phyloP scores from a whole-genome alignment of 2,113 vertebrate genomes.

The Ictalurus furcatus region DNA sequence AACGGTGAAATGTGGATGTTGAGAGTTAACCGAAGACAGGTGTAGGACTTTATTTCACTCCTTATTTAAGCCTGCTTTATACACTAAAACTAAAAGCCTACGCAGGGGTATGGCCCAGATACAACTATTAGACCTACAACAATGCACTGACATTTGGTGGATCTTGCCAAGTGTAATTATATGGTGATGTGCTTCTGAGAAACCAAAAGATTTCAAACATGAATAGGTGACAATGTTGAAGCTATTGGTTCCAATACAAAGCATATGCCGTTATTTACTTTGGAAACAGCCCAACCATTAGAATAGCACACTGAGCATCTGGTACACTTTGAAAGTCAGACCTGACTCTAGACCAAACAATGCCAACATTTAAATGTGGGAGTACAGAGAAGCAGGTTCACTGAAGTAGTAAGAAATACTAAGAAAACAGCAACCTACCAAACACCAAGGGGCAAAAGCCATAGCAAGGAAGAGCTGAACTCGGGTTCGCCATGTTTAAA shows the following conservation, averaged over 20 bases:
- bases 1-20: background rate
- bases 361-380: background rate
- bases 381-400: background rate
- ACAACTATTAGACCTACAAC: background rate
- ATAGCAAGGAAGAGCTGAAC: background rate
- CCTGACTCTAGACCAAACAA: background rate
- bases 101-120: background rate
- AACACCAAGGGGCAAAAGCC: background rate
- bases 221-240: background rate
- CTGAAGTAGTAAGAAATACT: background rate
- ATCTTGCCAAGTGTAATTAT: background rate
- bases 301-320: background rate
- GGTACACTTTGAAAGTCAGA: background rate
- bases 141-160: background rate
- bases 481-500: background rate
- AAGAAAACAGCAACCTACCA: background rate
- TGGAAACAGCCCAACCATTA: background rate
- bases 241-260: slow-evolving; percentile 9
- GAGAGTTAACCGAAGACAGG: background rate
- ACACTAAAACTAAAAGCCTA: background rate
- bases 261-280: background rate
- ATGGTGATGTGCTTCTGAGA: background rate
- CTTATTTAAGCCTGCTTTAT: background rate
- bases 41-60: background rate
- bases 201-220: slow-evolving; percentile 1